phyloP scores from a whole-genome alignment of 2,888 invertebrate genomes.

The Leucoma salicis region DNA sequence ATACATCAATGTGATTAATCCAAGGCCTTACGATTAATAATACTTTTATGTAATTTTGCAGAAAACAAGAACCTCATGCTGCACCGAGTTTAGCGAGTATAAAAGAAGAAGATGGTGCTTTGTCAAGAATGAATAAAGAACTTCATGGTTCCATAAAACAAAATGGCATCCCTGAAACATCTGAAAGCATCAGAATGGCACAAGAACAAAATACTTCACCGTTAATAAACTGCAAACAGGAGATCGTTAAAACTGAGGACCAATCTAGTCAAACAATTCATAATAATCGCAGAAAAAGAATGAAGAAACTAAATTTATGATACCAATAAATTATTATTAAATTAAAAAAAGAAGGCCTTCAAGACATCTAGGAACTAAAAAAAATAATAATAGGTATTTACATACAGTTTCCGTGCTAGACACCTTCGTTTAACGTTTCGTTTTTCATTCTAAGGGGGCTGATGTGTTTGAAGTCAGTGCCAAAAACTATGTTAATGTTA shows the following conservation, averaged over 20 bases:
- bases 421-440: no score
- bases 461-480: no score
- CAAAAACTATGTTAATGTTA: no score
- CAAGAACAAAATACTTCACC: conserved; percentile 8
- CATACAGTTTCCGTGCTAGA: no score
- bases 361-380: no score
- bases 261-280: conserved; percentile 3
- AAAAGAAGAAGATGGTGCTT: not conserved
- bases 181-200: not conserved
- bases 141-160: not conserved
- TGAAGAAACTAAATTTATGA: conserved; percentile 13
- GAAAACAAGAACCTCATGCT: not conserved
- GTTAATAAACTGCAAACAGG: conserved; percentile 17
- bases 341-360: no score
- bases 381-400: no score
- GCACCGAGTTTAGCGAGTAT: not conserved
- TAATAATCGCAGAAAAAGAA: conserved; percentile 20
- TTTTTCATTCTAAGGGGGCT: no score
- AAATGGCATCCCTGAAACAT: no score
- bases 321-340: not conserved
- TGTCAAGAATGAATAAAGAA: conserved; percentile 25
- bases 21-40: no score
- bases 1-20: no score
- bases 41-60: not conserved
- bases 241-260: conserved; percentile 11